Percentiles rank a stretch among this genome's conserved stretches.
Conservation (phyloP, 2,113 vertebrate species). For the Diphyllodes magnificus region DNA sequence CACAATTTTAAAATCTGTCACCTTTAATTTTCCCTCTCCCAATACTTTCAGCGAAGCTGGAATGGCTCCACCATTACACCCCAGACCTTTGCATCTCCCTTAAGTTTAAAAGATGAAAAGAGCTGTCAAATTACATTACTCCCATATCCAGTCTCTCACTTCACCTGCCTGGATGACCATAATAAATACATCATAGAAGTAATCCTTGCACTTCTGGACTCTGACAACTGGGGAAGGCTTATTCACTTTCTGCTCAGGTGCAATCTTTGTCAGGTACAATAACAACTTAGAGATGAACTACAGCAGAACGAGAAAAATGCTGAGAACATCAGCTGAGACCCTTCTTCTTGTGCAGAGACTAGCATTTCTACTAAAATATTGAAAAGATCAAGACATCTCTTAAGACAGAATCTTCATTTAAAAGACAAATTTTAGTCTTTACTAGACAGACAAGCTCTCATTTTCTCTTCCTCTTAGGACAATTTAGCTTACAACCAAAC, state of each 20-base stretch:
- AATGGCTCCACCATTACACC: not conserved
- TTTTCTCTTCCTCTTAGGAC: not conserved
- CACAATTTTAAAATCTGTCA: constrained; percentile 47
- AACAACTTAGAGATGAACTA: not conserved
- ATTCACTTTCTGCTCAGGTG: constrained; percentile 26
- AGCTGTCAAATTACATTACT: constrained; percentile 47
- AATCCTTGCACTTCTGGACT: constrained; percentile 4
- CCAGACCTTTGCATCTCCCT: not conserved
- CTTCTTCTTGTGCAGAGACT: not conserved
- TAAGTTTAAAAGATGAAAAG: constrained; percentile 18
- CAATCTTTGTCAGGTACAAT: constrained; percentile 25
- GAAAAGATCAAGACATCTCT: not conserved
- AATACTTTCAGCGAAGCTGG: constrained; percentile 1
- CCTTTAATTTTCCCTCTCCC: not conserved
- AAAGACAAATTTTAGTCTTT: not conserved
- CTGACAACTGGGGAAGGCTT: not conserved
- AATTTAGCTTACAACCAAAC: not conserved
- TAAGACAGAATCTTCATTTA: not conserved
- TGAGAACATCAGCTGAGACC: not conserved
- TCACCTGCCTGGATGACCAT: constrained; percentile 27
- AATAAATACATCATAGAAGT: constrained; percentile 20
- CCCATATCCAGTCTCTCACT: not conserved
- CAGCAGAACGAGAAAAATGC: not conserved
- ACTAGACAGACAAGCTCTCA: not conserved
- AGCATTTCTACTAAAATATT: not conserved